phyloP scores from a whole-genome alignment of 2,113 vertebrate genomes.

The Gallinago jamesoni region DNA sequence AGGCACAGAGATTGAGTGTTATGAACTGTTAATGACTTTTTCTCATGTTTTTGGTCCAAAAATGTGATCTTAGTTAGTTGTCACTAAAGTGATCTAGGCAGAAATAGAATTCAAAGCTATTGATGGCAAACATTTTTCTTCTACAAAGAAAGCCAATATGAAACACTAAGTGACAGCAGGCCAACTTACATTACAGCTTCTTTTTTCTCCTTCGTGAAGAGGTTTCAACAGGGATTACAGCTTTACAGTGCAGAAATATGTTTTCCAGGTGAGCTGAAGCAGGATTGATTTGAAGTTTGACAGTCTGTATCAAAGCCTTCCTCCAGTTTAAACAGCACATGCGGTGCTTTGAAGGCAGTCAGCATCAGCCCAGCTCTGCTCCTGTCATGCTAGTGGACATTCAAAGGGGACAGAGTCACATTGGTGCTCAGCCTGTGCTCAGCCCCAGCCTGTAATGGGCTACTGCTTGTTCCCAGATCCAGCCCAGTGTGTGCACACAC shows the following conservation, averaged over 20 bases:
- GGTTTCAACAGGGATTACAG: background rate
- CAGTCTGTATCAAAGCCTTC: background rate
- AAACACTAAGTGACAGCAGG: background rate
- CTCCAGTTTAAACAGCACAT: background rate
- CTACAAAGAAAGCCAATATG: background rate
- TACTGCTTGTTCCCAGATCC: background rate
- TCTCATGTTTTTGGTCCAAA: background rate
- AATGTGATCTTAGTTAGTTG: background rate
- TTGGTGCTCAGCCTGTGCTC: background rate
- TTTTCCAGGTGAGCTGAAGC: slow-evolving; percentile 5
- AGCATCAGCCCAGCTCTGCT: background rate
- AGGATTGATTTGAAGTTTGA: background rate
- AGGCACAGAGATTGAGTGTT: background rate
- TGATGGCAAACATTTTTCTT: background rate
- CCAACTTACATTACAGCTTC: background rate
- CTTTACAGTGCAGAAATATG: background rate
- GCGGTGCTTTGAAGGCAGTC: background rate
- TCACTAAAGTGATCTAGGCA: background rate
- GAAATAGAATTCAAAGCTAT: slow-evolving; percentile 30
- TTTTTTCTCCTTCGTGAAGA: background rate
- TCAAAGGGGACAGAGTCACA: background rate
- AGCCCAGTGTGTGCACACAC: accelerated
- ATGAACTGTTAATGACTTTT: background rate
- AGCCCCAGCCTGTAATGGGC: background rate
- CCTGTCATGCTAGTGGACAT: accelerated